Evolutionary conservation across 2,113 vertebrate genomes (phyloP).

Genomic region (Romanogobio albipinnatus): DNA sequence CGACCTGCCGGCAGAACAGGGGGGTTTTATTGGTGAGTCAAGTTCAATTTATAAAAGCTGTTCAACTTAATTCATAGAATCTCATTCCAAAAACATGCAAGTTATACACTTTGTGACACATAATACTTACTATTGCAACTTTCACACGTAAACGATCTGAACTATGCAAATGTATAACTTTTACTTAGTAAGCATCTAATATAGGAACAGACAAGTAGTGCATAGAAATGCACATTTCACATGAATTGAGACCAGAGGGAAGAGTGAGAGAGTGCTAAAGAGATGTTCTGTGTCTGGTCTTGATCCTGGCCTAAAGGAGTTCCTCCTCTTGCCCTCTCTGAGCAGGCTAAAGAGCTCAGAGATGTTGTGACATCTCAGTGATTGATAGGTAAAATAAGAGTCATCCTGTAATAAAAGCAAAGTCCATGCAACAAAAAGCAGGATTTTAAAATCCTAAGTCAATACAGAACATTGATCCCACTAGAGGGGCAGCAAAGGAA

Average conservation of each 20-base stretch:
- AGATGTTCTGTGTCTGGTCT: constrained; percentile 52
- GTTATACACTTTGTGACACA: neutral
- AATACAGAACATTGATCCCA: constrained; percentile 62
- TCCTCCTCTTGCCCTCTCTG: constrained; percentile 26
- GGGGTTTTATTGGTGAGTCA: constrained; percentile 69
- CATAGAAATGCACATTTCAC: neutral
- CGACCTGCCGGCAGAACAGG: constrained; percentile 59
- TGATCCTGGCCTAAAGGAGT: constrained; percentile 42
- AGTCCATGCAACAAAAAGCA: constrained; percentile 67
- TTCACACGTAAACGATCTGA: neutral
- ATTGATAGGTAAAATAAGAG: constrained; percentile 72
- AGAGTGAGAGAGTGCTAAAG: constrained; percentile 33
- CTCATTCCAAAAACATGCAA: constrained; percentile 30
- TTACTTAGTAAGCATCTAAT: neutral
- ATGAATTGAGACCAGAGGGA: neutral
- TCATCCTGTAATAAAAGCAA: constrained; percentile 73
- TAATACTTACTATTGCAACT: neutral
- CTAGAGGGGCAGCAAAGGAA: constrained; percentile 55
- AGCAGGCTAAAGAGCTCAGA: constrained; percentile 50
- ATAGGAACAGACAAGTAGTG: neutral
- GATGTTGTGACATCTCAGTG: constrained; percentile 62
- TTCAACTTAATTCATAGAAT: constrained; percentile 59
- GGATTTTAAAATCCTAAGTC: constrained; percentile 63
- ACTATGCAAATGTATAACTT: neutral
- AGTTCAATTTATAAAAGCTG: constrained; percentile 66